Evolutionary conservation across 2,797 vertebrate genomes (phyloP).

Genomic region (Micropoecilia bifurca): DNA sequence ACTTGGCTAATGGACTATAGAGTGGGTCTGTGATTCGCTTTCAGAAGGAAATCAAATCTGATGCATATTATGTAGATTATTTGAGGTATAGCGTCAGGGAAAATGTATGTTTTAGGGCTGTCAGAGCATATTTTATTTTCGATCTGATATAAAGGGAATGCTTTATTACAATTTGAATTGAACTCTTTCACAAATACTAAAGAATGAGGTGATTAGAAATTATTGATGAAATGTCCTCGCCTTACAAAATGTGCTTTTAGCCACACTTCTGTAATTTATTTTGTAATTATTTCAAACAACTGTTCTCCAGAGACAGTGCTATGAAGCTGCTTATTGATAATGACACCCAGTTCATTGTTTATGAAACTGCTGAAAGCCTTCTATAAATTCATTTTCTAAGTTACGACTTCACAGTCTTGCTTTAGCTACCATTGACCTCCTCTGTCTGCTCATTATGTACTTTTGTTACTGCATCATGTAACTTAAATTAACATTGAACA

Average conservation of each 20-base stretch:
- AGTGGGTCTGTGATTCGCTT: slow-evolving; percentile 67
- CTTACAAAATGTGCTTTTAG: neutral
- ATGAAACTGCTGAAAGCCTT: neutral
- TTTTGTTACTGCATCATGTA: neutral
- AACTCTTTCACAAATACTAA: neutral
- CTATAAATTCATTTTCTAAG: neutral
- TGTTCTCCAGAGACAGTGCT: neutral
- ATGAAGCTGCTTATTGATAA: neutral
- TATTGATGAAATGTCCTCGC: neutral
- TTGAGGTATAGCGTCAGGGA: neutral
- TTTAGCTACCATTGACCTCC: neutral
- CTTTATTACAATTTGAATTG: neutral
- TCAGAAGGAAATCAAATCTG: slow-evolving; percentile 66
- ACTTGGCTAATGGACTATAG: slow-evolving; percentile 83
- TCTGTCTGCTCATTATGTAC: neutral
- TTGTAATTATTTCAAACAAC: neutral
- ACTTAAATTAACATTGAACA: neutral
- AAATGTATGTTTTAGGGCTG: neutral
- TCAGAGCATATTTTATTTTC: neutral
- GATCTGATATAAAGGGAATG: neutral
- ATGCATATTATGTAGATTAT: slow-evolving; percentile 42
- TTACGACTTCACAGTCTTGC: too few species aligned
- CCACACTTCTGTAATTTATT: neutral
- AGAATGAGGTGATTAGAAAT: neutral
- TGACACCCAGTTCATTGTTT: neutral